Evolutionary conservation across 2,113 vertebrate genomes (phyloP).

Genomic region (Corythaixoides concolor): DNA sequence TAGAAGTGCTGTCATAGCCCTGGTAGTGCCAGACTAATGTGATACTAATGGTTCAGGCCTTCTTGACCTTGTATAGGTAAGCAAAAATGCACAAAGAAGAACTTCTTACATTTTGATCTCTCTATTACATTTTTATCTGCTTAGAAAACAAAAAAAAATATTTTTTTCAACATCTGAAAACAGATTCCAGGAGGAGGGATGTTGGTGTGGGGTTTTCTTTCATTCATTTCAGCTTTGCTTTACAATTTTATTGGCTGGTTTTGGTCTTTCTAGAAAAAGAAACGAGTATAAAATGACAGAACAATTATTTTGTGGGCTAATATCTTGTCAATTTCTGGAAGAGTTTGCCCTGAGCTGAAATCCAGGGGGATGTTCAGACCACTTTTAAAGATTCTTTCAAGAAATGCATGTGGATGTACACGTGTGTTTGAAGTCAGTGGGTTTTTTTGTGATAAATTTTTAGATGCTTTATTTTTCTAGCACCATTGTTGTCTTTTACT

Average conservation of each 20-base stretch:
- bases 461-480: neutral
- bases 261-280: neutral
- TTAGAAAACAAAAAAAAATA: neutral
- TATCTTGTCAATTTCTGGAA: neutral
- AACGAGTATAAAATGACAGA: neutral
- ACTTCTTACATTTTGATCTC: neutral
- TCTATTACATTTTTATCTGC: neutral
- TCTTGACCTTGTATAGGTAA: neutral
- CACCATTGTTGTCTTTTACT: conserved; percentile 21
- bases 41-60: neutral
- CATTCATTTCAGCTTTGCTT: neutral
- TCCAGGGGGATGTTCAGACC: neutral
- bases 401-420: neutral
- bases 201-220: neutral
- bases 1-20: neutral
- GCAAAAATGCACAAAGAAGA: neutral
- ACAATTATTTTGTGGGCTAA: neutral
- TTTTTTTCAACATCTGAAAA: neutral
- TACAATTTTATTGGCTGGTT: neutral
- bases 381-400: neutral
- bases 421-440: neutral
- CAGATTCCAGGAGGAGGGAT: neutral
- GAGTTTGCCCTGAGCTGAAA: neutral
- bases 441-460: neutral
- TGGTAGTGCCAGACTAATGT: neutral